Base-by-base conservation (phyloP, 2,113 vertebrate genomes). In the Clarias batrachus region DNA sequence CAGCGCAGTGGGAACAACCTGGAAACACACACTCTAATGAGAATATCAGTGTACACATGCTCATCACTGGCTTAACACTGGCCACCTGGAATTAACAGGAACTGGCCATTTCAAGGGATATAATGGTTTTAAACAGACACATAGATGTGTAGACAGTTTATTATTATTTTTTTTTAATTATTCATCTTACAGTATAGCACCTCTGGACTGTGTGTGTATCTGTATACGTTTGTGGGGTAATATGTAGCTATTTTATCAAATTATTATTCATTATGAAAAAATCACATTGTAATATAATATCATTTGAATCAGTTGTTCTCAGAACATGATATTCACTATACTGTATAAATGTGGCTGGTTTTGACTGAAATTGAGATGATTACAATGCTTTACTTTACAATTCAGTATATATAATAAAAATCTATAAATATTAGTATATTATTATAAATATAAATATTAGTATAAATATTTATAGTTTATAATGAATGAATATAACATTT, bases 21-120 rank as follows among this genome's bases (percentile, higher is more conserved):
- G 30, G 9, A 62, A 62, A 62, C 59, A 59, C 65, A 48, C 78
- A 71, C 85, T 23, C 57, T 62, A 82, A 82, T 54, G 57, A 82
- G 59, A 41, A 81, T 62, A 81, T 81, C 85, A 81, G 57, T 60
- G 57, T n/a, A 19, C 17, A 52, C 14, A 21, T 13, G 7, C 62
- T 66, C 27, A 13, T 66, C 62, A 66, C 37, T 41, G 41, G 71
- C 37, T n/a, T 41, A 41, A 25, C n/a, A 52, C 60, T 83, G 30
- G 14, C 52, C n/a, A 23, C 41, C 25, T 41, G 7, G 65, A 70
- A 56, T 23, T 70, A 52, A 30, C 30, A 83, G 27, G 19, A 33
- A 71, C 19, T 60, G n/a, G 0, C 9, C 3, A 11, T 57, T 71
- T 83, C 30, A 83, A 54, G 9, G 19, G 30, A 27, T 56, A 14